Base-by-base conservation (phyloP, 1,140 invertebrate genomes). In the Cyclina sinensis region DNA sequence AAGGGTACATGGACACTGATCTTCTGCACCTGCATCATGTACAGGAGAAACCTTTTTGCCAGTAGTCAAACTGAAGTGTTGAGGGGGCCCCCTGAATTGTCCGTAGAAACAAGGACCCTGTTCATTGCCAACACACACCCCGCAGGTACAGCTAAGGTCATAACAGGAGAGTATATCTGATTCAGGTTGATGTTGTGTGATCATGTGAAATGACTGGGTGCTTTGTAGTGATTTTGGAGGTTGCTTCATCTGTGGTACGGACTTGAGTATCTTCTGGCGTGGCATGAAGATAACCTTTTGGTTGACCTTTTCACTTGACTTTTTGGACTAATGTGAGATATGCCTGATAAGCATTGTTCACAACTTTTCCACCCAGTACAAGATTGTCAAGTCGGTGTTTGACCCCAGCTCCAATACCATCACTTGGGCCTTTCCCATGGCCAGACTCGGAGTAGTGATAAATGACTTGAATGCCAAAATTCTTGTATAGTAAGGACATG, bases 371-470 rank as follows among this genome's bases (percentile, higher is more conserved):
- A 24, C 74, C 74, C 3, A 79, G 43, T 43, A 79, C 48, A 5
- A 79, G 74, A 18, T 24, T 79, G 30, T 79, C 37, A 9, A 48
- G n/a, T 14, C 43, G 5, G 11, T 48, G 43, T 43, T 79, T 79
- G 7, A 79, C 48, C 5, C 16, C 74, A 46, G 74, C 74, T 18
- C 68, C 68, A 37, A 16, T 16, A 11, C 68, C 68, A 32, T 79
- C 74, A 21, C 74, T 14, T 5, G 35, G 74, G 9, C 74, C 74
- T 46, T 79, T 79, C 14, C 35, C 74, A 32, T 79, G 46, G 37
- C 74, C 46, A 79, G 16, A n/a, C 27, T 79, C 74, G 3, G 74
- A 46, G 46, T 48, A 79, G 24, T 79, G 74, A 32, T 79, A 51
- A 3, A 79, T 11, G 27, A 79, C 46, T 46, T 79, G 2, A 9